A percentile compares a stretch with the other conserved stretches of the same genome.
phyloP scores from a whole-genome alignment of 2,113 vertebrate genomes.

The Myotis davidii region DNA sequence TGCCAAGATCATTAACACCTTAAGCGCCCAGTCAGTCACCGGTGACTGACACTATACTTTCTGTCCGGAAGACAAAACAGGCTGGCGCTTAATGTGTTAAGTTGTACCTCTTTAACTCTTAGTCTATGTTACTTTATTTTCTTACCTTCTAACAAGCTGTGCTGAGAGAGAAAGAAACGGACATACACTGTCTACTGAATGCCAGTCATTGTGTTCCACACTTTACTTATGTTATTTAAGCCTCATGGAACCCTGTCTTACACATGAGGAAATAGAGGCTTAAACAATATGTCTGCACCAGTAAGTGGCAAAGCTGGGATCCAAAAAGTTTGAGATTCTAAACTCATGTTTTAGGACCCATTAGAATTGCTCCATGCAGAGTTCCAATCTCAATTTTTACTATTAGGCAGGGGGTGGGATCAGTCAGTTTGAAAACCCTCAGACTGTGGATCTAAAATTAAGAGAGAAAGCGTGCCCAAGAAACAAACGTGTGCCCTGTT shows the following conservation, averaged over 20 bases:
- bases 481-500: background rate
- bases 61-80: no score
- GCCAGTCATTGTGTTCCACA: background rate
- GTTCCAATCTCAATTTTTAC: conserved; percentile 22
- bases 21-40: no score
- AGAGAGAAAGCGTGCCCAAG: background rate
- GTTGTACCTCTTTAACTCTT: background rate
- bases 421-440: background rate
- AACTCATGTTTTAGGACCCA: background rate
- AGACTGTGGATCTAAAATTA: background rate
- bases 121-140: background rate
- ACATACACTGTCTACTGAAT: background rate
- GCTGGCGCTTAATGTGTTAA: background rate
- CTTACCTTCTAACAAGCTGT: background rate
- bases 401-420: background rate
- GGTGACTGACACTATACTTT: no score
- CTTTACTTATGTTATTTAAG: background rate
- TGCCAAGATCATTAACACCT: no score
- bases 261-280: background rate
- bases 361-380: background rate
- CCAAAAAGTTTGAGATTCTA: background rate
- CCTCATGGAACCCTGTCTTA: background rate
- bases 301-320: background rate
- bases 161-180: background rate
- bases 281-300: background rate